phyloP scores from a whole-genome alignment of 2,113 vertebrate genomes.

The Pituophis catenifer region DNA sequence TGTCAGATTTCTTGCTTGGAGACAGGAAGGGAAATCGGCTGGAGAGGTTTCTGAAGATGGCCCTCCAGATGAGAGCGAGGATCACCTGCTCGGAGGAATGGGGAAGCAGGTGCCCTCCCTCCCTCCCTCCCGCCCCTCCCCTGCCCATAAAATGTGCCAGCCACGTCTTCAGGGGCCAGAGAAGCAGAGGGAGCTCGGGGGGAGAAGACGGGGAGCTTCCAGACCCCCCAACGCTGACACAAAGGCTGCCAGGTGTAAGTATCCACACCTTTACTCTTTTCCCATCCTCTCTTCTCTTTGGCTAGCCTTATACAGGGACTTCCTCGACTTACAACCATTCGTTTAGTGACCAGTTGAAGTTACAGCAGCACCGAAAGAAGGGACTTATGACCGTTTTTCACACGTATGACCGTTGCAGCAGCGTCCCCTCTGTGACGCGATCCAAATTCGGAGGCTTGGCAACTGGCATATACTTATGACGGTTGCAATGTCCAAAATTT shows the following conservation, averaged over 20 bases:
- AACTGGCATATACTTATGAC: too few species aligned
- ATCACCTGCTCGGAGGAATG: neutral
- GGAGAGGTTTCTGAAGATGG: neutral
- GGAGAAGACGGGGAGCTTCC: neutral
- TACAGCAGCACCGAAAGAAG: too few species aligned
- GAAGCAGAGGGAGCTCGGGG: neutral
- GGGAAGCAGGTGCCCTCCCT: neutral
- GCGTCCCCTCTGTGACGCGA: too few species aligned
- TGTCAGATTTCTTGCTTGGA: neutral
- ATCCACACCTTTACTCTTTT: fast-evolving
- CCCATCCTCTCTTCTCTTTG: neutral
- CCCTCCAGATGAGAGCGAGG: neutral
- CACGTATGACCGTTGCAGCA: too few species aligned
- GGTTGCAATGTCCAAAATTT: too few species aligned
- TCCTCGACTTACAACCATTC: neutral
- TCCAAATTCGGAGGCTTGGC: too few species aligned
- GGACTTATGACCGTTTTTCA: too few species aligned
- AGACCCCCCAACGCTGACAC: neutral
- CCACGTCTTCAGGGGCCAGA: neutral
- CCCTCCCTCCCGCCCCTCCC: neutral
- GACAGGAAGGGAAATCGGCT: neutral
- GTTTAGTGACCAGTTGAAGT: neutral
- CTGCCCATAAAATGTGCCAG: neutral
- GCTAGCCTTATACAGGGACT: neutral
- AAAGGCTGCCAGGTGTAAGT: neutral